These are phyloP conservation scores for Acleris sparsana DNA, from an alignment of 2,888 invertebrate species.

Conservation along the genomic window DNA sequence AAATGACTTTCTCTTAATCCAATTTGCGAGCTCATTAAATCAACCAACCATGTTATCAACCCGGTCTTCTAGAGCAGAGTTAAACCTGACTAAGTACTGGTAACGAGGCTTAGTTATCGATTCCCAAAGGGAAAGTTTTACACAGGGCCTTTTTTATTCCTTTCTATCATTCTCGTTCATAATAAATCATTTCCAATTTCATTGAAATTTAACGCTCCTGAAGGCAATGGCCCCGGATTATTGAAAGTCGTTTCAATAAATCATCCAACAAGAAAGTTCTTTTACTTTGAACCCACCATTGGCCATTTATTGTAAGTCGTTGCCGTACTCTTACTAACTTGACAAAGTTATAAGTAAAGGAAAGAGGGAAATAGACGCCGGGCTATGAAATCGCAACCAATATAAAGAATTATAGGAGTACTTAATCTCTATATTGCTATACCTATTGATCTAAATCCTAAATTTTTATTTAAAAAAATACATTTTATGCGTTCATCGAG, in stretches of 20 bases:
- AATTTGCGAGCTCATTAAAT: slow-evolving; percentile 1
- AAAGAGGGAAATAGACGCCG: too few relatives aligned
- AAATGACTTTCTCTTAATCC: neutral
- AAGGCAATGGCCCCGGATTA: slow-evolving; percentile 47
- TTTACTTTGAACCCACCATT: slow-evolving; percentile 36
- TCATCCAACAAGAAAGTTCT: slow-evolving; percentile 50
- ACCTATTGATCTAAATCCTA: too few relatives aligned
- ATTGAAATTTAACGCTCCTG: slow-evolving; percentile 51
- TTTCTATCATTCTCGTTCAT: slow-evolving; percentile 39
- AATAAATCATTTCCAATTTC: slow-evolving; percentile 50
- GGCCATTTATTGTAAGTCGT: slow-evolving; percentile 35
- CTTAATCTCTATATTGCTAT: too few relatives aligned
- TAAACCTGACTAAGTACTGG: slow-evolving; percentile 10
- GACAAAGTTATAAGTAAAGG: slow-evolving; percentile 24
- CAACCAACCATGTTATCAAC: neutral
- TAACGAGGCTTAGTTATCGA: slow-evolving; percentile 20
- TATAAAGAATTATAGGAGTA: too few relatives aligned
- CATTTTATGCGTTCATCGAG: too few relatives aligned
- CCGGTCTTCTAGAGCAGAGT: neutral
- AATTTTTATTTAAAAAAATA: too few relatives aligned
- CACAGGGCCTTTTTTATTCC: slow-evolving; percentile 41
- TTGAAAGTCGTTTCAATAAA: slow-evolving; percentile 47
- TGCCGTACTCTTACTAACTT: slow-evolving; percentile 4
- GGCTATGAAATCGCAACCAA: too few relatives aligned
- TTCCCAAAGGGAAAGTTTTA: slow-evolving; percentile 39